Evolutionary conservation across 2,113 vertebrate genomes (phyloP).

Genomic region (Amphiprion ocellaris): DNA sequence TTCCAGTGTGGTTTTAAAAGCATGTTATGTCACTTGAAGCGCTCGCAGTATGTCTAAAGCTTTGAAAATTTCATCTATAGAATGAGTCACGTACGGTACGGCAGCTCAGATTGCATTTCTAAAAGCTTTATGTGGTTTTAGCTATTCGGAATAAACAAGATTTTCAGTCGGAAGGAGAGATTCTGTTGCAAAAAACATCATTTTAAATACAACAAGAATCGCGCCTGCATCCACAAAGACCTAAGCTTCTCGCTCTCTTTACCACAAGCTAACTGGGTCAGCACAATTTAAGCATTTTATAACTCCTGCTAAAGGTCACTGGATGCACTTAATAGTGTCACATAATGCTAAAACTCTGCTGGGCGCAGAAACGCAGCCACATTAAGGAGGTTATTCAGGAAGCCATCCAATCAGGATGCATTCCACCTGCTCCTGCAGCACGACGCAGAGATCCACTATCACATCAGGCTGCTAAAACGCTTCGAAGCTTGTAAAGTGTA

Average conservation of each 20-base stretch:
- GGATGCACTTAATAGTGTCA: constrained; percentile 58
- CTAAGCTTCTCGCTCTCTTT: not conserved
- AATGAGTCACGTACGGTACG: constrained; percentile 3
- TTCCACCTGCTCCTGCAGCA: constrained; percentile 55
- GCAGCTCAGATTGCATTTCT: not conserved
- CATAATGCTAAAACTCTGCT: constrained; percentile 52
- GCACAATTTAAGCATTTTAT: constrained; percentile 54
- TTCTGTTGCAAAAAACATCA: not conserved
- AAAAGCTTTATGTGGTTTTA: not conserved
- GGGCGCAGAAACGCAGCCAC: constrained; percentile 19
- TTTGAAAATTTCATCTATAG: not conserved
- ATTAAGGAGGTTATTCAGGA: constrained; percentile 66
- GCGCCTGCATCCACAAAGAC: not conserved
- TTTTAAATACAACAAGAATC: not conserved
- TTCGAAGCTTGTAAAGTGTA: constrained; percentile 42
- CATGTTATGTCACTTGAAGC: not conserved
- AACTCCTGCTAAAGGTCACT: constrained; percentile 57
- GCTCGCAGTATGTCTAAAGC: not conserved
- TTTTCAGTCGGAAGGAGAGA: constrained; percentile 1
- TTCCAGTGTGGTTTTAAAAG: constrained; percentile 22
- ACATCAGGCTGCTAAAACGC: constrained; percentile 58
- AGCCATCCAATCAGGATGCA: constrained; percentile 65
- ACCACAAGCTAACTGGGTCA: constrained; percentile 41
- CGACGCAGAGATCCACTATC: constrained; percentile 10
- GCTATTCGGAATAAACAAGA: not conserved